These are phyloP conservation scores for Leptosomus discolor DNA, from an alignment of 2,113 vertebrate genomes.

Conservation along the genomic window DNA sequence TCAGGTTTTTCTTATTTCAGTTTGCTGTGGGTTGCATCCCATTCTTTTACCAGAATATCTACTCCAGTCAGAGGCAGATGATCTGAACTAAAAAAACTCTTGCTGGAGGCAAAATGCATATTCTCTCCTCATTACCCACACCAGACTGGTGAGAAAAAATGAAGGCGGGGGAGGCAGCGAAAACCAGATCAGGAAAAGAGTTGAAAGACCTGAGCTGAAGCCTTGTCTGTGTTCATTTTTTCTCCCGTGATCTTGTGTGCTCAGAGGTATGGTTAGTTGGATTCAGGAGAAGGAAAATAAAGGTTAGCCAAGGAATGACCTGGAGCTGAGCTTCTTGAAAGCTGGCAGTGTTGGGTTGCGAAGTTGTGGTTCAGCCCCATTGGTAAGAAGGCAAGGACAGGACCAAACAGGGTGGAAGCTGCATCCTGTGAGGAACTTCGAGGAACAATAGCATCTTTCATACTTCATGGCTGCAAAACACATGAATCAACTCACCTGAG, in stretches of 20 bases:
- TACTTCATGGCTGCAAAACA: not conserved
- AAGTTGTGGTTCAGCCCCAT: rapidly evolving
- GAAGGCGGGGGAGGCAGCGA: not conserved
- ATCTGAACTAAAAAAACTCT: not conserved
- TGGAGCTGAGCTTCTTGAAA: not conserved
- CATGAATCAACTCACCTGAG: constrained; percentile 46
- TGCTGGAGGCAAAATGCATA: constrained; percentile 31
- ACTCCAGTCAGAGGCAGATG: constrained; percentile 1
- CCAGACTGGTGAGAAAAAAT: constrained; percentile 10
- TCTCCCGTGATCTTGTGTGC: not conserved
- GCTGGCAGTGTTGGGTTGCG: not conserved
- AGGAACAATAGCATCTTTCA: constrained; percentile 25
- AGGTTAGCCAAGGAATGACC: not conserved
- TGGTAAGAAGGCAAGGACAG: not conserved
- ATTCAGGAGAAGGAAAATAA: not conserved
- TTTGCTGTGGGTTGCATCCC: not conserved
- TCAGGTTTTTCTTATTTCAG: not conserved
- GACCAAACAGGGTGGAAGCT: not conserved
- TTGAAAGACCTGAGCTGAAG: not conserved
- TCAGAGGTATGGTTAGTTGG: not conserved
- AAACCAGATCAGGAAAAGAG: not conserved
- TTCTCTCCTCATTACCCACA: not conserved
- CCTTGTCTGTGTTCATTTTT: not conserved
- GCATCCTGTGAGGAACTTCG: not conserved
- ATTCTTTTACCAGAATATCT: not conserved